Base-by-base conservation (phyloP, 1,140 invertebrate genomes). In the Heliothis virescens region DNA sequence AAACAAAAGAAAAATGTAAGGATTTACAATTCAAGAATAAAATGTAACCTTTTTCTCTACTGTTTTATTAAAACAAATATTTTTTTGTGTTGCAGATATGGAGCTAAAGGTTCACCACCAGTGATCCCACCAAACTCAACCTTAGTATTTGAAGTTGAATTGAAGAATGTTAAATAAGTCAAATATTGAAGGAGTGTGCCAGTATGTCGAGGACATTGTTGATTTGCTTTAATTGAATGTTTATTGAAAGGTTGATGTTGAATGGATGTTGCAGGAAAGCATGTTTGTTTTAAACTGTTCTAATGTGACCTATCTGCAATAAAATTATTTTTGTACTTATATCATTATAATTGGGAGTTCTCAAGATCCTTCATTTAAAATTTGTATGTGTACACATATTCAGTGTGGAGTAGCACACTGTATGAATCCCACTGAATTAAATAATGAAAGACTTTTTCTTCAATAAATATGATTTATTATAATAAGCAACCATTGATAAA, bases 111-210 rank as follows among this genome's bases (percentile, higher is more conserved):
- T 76, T 96, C 96, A 59, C 97, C 97, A 10, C 98, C 98, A 87
- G 95, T 96, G 0, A 98, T 99, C 94, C 98, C 98, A 73, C 96
- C 97, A 53, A 98, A 98, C 87, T 96, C 97, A 41, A 97, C 97
- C 29, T 93, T 99, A 67, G 95, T 98, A 5, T 99, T 99, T 92
- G 98, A 98, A 82, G 97, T 99, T 59, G 98, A 99, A 95, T 94
- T 99, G 55, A 98, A 97, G 89, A 96, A 96, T 91, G 96, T 98
- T 65, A 96, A 97, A 89, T 98, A 96, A 96, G 59, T 73, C 21
- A 55, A 59, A 71, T 71, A 12, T 71, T 79, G 16, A 59, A 63
- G 47, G 53, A 55, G 34, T 73, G 47, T 60, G 77, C 74, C 75
- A 72, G 41, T 48, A 75, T 85, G 79, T 77, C 13, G 76, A 71